phyloP scores from a whole-genome alignment of 2,888 invertebrate species.

The Melinaea marsaeus region DNA sequence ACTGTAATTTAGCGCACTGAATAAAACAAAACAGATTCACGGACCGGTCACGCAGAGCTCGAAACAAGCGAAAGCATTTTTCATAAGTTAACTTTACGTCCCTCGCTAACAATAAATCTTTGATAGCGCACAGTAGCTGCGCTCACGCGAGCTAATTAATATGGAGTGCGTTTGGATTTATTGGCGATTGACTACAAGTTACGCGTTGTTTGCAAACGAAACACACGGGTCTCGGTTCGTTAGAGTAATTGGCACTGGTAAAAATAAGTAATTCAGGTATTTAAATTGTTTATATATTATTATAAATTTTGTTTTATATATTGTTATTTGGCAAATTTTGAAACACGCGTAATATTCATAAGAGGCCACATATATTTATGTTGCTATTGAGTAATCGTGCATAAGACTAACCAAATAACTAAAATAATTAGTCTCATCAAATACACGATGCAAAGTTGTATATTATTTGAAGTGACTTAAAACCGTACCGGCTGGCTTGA shows the following conservation, averaged over 20 bases:
- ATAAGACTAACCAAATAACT: too few relatives aligned
- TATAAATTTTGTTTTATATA: too few relatives aligned
- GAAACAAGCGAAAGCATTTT: slow-evolving; percentile 51
- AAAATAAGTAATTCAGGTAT: too few relatives aligned
- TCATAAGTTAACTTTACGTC: slow-evolving; percentile 63
- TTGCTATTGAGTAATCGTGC: too few relatives aligned
- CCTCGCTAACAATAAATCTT: slow-evolving; percentile 54
- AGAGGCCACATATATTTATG: too few relatives aligned
- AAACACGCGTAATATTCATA: too few relatives aligned
- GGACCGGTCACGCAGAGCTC: slow-evolving; percentile 39
- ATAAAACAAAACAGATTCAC: slow-evolving; percentile 8
- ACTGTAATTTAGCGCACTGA: slow-evolving; percentile 1
- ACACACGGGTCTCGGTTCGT: slow-evolving; percentile 30
- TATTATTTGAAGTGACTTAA: background rate
- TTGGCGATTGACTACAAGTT: slow-evolving; percentile 46
- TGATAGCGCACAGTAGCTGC: slow-evolving; percentile 58
- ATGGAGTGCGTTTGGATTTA: slow-evolving; percentile 68
- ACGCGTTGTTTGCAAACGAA: slow-evolving; percentile 35
- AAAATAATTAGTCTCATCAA: too few relatives aligned
- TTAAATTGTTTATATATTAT: too few relatives aligned
- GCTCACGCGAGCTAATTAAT: slow-evolving; percentile 70
- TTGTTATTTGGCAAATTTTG: too few relatives aligned
- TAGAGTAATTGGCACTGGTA: slow-evolving; percentile 9
- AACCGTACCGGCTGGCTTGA: slow-evolving; percentile 9
- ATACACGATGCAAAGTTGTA: too few relatives aligned